Base-by-base conservation (phyloP, 2,113 vertebrate genomes). In the Struthio camelus region DNA sequence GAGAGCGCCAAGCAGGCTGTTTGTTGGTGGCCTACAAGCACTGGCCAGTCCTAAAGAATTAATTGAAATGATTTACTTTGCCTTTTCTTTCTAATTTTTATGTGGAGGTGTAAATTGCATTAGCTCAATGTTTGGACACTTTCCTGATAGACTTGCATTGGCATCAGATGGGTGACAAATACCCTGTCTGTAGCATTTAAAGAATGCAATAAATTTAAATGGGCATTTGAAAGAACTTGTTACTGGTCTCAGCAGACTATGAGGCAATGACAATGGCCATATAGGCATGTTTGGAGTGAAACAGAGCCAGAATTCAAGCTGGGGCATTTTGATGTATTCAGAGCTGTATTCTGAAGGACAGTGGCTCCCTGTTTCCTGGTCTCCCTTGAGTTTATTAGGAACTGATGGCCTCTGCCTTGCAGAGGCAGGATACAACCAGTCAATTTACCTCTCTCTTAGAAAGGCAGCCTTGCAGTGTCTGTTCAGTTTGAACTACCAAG, bases 231-330 rank as follows among this genome's bases (percentile, higher is more conserved):
- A 72, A 51, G 64, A 85, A 54, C 17, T 34, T 82, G 59, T 64
- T 75, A 73, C 48, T 69, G 17, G 48, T 77, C 38, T 51, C 50
- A 44, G n/a, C 54, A 75, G 59, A 54, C 50, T 71, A 6, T 50
- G 46, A 78, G 34, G 19, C 40, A 4, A 1, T 77, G 32, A 48
- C 23, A 53, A 1, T 48, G 23, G 7, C 25, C 0, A 0, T 73
- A 7, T 18, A 78, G 64, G 28, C 27, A 56, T 80, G 36, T 78
- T 19, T 53, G 61, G 66, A 25, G 6, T 1, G 1, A 66, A 93
- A 73, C 48, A 73, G 51, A 88, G 65, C 15, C 24, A 78, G 73
- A 81, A 81, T 81, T 87, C 73, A 91, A 75, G 61, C 59, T 16
- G 5, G 27, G 34, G 32, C 34, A 15, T 64, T 24, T 58, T 70